Conservation (phyloP, 2,888 invertebrate genomes). For the Oithona nana region DNA sequence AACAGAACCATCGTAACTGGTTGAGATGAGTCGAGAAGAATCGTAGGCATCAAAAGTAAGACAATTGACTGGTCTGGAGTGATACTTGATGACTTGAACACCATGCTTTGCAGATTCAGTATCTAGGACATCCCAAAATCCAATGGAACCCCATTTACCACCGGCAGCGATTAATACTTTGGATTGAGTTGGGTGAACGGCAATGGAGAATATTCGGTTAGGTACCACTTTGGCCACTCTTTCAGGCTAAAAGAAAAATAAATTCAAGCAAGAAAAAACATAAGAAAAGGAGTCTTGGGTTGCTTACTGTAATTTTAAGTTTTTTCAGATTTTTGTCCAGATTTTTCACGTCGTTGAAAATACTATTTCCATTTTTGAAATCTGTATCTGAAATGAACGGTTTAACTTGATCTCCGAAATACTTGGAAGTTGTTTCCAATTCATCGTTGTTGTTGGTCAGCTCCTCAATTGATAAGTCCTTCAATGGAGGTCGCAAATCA, state of each 20-base stretch:
- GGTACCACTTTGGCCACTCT: slow-evolving; percentile 26
- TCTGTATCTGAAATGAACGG: too few relatives aligned
- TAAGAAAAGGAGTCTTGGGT: too few relatives aligned
- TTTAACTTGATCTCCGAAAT: too few relatives aligned
- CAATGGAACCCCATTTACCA: slow-evolving; percentile 27
- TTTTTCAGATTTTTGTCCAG: too few relatives aligned
- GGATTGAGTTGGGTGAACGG: slow-evolving; percentile 26
- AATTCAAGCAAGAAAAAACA: too few relatives aligned
- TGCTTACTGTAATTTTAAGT: too few relatives aligned
- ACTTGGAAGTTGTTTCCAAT: too few relatives aligned
- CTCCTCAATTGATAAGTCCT: too few relatives aligned
- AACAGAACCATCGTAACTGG: slow-evolving; percentile 30
- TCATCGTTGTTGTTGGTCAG: too few relatives aligned
- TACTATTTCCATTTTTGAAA: too few relatives aligned
- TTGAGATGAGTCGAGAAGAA: slow-evolving; percentile 22
- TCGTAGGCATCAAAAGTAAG: slow-evolving; percentile 23
- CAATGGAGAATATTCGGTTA: slow-evolving; percentile 27
- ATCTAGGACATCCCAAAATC: slow-evolving; percentile 21
- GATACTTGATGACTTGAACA: slow-evolving; percentile 25
- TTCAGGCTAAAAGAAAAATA: slow-evolving; percentile 20
- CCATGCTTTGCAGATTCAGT: slow-evolving; percentile 22
- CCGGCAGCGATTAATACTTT: slow-evolving; percentile 27
- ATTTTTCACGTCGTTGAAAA: too few relatives aligned
- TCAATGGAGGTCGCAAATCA: not conserved
- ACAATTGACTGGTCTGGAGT: slow-evolving; percentile 27